Conservation (phyloP, 2,113 vertebrate species). For the Pluvialis apricaria region DNA sequence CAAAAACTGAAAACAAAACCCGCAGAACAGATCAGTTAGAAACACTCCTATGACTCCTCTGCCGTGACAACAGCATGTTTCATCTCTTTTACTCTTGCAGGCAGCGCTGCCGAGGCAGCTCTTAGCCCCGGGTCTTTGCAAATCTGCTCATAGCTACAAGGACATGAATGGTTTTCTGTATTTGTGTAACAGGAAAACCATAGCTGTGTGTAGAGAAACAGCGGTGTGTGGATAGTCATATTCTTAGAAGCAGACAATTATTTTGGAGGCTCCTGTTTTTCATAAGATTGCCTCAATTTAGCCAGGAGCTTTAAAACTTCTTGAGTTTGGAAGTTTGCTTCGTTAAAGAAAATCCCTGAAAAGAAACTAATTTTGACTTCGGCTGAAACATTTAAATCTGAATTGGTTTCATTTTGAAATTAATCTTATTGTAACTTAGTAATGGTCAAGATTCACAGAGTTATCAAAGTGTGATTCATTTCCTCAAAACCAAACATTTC, state of each 20-base stretch:
- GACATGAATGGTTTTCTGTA: fast-evolving
- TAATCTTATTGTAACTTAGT: background rate
- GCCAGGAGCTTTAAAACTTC: background rate
- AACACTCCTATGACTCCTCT: fast-evolving
- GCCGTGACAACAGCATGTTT: fast-evolving
- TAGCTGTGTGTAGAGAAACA: background rate
- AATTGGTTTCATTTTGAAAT: background rate
- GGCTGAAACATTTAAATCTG: background rate
- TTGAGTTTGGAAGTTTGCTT: background rate
- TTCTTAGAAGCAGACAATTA: background rate
- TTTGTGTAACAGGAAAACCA: background rate
- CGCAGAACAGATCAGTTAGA: fast-evolving
- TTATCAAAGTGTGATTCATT: background rate
- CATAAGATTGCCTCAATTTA: background rate
- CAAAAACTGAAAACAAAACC: background rate
- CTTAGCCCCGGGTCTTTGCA: background rate
- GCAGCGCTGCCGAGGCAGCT: background rate
- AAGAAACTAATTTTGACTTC: background rate
- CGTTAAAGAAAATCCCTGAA: background rate
- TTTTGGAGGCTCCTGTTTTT: background rate
- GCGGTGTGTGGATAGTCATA: fast-evolving
- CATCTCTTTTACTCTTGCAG: fast-evolving
- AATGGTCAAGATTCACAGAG: background rate
- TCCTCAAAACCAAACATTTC: background rate
- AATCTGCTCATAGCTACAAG: fast-evolving